Conservation (phyloP, 1,140 invertebrate genomes). For the Ostrea denselamellosa region DNA sequence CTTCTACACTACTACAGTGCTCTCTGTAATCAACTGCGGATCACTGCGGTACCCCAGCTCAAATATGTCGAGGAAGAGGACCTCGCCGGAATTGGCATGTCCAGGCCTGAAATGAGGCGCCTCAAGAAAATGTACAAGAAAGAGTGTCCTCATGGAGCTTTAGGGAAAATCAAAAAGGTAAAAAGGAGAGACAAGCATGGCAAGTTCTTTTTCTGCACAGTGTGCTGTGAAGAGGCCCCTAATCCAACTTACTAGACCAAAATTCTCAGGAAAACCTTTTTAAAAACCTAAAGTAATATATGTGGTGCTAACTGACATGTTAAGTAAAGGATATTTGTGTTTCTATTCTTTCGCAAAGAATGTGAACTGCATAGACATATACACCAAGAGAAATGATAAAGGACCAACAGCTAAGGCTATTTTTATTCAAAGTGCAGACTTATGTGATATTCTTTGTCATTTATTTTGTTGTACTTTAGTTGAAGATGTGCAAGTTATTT, state of each 20-base stretch:
- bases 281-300: not conserved
- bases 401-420: too few relatives aligned
- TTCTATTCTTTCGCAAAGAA: too few relatives aligned
- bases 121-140: constrained; percentile 96
- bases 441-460: not conserved
- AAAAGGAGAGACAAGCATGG: not conserved
- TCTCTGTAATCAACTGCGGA: constrained; percentile 84
- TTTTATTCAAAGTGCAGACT: too few relatives aligned
- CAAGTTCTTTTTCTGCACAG: not conserved
- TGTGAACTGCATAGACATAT: too few relatives aligned
- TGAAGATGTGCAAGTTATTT: not conserved
- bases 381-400: too few relatives aligned
- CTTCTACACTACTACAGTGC: constrained; percentile 91
- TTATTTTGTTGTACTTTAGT: constrained; percentile 10
- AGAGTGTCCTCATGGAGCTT: constrained; percentile 90
- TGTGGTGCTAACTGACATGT: not conserved
- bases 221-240: not conserved
- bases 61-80: constrained; percentile 98
- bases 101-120: constrained; percentile 94
- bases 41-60: constrained; percentile 89
- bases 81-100: constrained; percentile 93
- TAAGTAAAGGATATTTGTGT: too few relatives aligned
- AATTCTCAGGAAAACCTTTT: not conserved
- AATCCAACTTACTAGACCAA: not conserved
- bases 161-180: constrained; percentile 72